These are phyloP conservation scores for Callaeas wilsoni DNA, from an alignment of 2,113 vertebrate genomes.

Conservation along the genomic window DNA sequence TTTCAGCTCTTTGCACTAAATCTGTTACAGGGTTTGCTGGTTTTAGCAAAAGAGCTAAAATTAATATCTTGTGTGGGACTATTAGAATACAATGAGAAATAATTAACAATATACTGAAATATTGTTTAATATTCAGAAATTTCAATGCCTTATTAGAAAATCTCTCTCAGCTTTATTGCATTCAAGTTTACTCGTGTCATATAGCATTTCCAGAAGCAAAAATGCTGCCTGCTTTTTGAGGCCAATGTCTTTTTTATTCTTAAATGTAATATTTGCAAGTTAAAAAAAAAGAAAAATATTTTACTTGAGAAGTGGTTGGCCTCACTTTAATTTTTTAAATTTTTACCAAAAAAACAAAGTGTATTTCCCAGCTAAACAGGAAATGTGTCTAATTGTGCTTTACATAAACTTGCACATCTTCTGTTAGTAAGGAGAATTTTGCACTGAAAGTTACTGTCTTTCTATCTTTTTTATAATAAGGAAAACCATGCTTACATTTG, in stretches of 20 bases:
- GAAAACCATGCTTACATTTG: background rate
- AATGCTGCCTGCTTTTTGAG: background rate
- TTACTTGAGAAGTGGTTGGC: background rate
- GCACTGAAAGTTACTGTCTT: background rate
- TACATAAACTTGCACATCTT: background rate
- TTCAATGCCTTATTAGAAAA: background rate
- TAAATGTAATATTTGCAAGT: background rate
- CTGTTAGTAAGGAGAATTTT: background rate
- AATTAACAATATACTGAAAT: conserved; percentile 31
- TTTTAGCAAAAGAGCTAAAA: conserved; percentile 77
- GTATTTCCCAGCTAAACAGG: background rate
- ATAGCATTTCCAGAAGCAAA: background rate
- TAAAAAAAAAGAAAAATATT: background rate
- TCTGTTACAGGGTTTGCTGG: conserved; percentile 65
- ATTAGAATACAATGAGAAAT: conserved; percentile 64
- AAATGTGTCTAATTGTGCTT: background rate
- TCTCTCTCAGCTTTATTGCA: background rate
- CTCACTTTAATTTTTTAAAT: background rate
- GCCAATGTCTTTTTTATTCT: background rate
- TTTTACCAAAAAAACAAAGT: background rate
- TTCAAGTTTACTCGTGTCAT: background rate
- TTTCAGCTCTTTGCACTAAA: conserved; percentile 76
- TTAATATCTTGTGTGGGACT: conserved; percentile 66
- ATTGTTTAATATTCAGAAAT: conserved; percentile 31
- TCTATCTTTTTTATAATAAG: background rate